These are phyloP conservation scores for Molorchus minor DNA, from an alignment of 2,888 invertebrate genomes.

Conservation along the genomic window DNA sequence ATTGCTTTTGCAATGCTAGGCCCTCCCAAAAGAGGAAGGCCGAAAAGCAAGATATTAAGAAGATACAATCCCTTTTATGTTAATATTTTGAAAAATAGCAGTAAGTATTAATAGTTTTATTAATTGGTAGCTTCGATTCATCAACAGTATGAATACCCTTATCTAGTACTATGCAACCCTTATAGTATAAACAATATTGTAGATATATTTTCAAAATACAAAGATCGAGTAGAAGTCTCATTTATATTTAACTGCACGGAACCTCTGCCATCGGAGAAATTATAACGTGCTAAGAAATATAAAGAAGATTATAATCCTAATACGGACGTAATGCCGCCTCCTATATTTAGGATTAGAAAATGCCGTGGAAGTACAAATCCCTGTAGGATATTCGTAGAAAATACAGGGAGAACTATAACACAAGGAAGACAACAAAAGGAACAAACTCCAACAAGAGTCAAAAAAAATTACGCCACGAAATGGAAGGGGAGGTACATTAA, in stretches of 20 bases:
- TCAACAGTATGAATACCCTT: not conserved
- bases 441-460: no score
- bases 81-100: slow-evolving; percentile 45
- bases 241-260: slow-evolving; percentile 52
- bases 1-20: slow-evolving; percentile 69
- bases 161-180: not conserved
- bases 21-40: slow-evolving; percentile 57
- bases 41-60: slow-evolving; percentile 25
- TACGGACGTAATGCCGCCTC: slow-evolving; percentile 52
- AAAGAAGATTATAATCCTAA: slow-evolving; percentile 53
- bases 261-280: slow-evolving; percentile 52
- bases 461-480: not conserved
- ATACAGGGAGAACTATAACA: slow-evolving; percentile 62
- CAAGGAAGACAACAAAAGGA: no score
- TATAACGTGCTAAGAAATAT: slow-evolving; percentile 47
- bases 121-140: not conserved
- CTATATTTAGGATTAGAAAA: slow-evolving; percentile 57
- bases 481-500: not conserved
- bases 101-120: slow-evolving; percentile 41
- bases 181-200: slow-evolving; percentile 25
- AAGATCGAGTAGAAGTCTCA: slow-evolving; percentile 48
- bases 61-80: slow-evolving; percentile 48
- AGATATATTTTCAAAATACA: slow-evolving; percentile 48
- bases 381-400: slow-evolving; percentile 52
- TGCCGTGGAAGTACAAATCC: slow-evolving; percentile 50